Evolutionary conservation across 1,140 invertebrate genomes (phyloP), one percentile per base, ranked within the genome.

Genomic region (Adelges cooleyi): DNA sequence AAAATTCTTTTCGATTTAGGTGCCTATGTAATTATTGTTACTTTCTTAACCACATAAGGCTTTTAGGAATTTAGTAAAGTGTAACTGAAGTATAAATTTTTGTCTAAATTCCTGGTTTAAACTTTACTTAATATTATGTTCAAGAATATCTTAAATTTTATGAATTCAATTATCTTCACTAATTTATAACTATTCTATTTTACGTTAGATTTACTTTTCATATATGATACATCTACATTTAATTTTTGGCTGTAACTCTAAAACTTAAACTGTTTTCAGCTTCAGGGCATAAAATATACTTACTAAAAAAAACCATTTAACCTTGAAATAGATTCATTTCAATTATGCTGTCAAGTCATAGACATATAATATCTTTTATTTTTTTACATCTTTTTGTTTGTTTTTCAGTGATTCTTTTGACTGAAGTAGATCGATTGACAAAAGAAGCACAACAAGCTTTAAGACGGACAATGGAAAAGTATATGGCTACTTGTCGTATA

Each of bases 391-490:
- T 68, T 56, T 13, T 69, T 33, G 5, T 65, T 67, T 68, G 69
- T 68, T 71, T 76, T 76, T 65, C 71, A 87, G 93, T 99, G 36
- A 87, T 99, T 15, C 81, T 99, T 4, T 74, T 99, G 38, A 92
- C 89, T 67, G 95, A 98, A 76, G 95, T 95, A 0, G 95, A 99
- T 75, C 84, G 89, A 54, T 76, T 99, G n/a, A 92, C 92, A 1
- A 94, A 91, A 74, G 95, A 98, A 79, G 97, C 97, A 1, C 97
- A 99, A 74, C 95, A 99, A 77, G 95, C 94, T 0, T 76, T 99
- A 44, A 83, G 97, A 70, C 80, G 97, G 66, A 99, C 97, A 1
- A 99, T 99, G 96, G 97, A 99, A 76, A 99, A 99, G 72, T 99
- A 99, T 75, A 88, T 96, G 67, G 78, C 84, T 15, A 95, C 93